Conservation (phyloP, 2,113 vertebrate species). For the Melospiza georgiana region DNA sequence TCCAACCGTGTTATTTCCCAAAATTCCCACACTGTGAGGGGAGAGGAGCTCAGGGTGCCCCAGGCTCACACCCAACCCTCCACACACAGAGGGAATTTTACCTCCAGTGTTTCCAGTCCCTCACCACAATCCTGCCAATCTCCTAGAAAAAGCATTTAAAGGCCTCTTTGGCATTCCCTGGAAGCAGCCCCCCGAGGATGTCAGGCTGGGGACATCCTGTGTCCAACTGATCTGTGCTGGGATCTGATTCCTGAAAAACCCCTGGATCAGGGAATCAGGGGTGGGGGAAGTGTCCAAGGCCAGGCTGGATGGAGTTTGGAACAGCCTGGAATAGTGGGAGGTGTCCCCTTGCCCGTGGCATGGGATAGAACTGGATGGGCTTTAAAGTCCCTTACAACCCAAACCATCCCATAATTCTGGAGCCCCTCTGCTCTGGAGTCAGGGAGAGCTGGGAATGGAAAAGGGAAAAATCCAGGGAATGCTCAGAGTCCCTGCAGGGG, state of each 20-base stretch:
- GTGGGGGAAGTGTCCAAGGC: not conserved
- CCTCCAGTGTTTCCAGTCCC: not conserved
- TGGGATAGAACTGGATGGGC: no score
- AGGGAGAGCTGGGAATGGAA: not conserved
- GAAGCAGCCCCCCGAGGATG: not conserved
- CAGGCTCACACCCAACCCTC: not conserved
- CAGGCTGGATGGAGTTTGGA: not conserved
- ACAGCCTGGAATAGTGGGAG: not conserved
- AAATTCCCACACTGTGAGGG: accelerated
- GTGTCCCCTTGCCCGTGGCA: not conserved
- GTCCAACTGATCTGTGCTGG: not conserved
- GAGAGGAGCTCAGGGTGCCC: not conserved
- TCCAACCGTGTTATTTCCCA: not conserved
- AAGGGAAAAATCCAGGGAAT: not conserved
- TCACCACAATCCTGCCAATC: not conserved
- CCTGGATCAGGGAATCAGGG: not conserved
- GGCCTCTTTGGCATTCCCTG: not conserved
- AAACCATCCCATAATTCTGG: not conserved
- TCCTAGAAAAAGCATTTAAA: not conserved
- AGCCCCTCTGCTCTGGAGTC: not conserved
- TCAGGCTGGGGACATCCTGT: not conserved
- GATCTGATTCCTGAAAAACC: not conserved
- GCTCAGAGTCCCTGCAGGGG: accelerated
- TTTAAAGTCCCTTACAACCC: not conserved
- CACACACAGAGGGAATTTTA: not conserved